phyloP scores from a whole-genome alignment of 2,888 invertebrate genomes.

The Piscicola geometra region DNA sequence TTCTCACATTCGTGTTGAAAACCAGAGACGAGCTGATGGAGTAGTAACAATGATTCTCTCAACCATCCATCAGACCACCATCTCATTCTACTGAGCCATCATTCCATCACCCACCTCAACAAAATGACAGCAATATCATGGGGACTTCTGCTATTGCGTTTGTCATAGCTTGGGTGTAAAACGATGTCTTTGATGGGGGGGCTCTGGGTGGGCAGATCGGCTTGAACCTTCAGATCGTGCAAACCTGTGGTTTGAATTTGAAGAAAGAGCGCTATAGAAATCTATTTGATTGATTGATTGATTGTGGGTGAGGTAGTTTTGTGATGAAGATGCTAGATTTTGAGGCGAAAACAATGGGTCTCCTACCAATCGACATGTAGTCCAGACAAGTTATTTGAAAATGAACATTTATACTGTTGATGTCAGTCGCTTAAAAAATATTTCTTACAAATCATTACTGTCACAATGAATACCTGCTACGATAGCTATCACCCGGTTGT shows the following conservation, averaged over 20 bases:
- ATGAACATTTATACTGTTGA: neutral
- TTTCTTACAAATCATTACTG: too few relatives aligned
- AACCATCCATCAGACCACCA: too few relatives aligned
- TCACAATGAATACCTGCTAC: too few relatives aligned
- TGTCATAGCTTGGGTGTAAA: slow-evolving; percentile 5
- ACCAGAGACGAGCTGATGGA: too few relatives aligned
- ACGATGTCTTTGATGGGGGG: neutral
- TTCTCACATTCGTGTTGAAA: too few relatives aligned
- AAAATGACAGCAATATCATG: slow-evolving; percentile 32
- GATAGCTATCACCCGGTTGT: neutral
- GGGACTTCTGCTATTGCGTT: neutral
- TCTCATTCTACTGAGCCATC: too few relatives aligned
- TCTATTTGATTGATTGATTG: too few relatives aligned
- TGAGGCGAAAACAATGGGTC: neutral
- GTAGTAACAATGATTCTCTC: too few relatives aligned
- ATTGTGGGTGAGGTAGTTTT: too few relatives aligned
- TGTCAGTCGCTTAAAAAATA: neutral
- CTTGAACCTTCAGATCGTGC: neutral
- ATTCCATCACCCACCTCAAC: too few relatives aligned
- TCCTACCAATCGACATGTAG: neutral
- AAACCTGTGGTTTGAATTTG: too few relatives aligned
- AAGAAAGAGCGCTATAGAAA: too few relatives aligned
- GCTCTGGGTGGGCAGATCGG: slow-evolving; percentile 11
- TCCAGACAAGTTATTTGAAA: neutral
- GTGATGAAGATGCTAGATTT: neutral